Conservation (phyloP, 1,140 invertebrate genomes). For the Heliconius eleuchia region DNA sequence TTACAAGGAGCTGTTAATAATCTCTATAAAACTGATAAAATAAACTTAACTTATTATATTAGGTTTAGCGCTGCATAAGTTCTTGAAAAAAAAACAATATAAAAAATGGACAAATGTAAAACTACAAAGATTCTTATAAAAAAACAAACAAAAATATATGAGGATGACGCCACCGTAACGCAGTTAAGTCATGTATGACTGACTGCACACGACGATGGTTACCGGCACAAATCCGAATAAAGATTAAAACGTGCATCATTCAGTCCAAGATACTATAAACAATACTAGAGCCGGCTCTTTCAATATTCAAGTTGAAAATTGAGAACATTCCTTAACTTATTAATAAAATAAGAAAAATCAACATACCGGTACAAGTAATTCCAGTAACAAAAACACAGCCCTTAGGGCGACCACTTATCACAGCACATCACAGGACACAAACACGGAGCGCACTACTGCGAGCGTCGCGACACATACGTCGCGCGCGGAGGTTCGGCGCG, state of each 20-base stretch:
- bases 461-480: slow-evolving; percentile 68
- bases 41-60: background rate
- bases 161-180: background rate
- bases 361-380: slow-evolving; percentile 53
- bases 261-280: background rate
- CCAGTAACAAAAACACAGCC: slow-evolving; percentile 56
- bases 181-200: slow-evolving; percentile 1
- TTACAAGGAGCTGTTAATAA: too few relatives aligned
- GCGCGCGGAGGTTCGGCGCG: slow-evolving; percentile 71
- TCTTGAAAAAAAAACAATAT: background rate
- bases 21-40: background rate
- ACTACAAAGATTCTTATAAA: background rate
- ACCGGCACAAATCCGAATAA: background rate
- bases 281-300: background rate
- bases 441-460: slow-evolving; percentile 59
- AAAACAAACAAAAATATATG: background rate
- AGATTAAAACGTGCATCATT: background rate
- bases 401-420: slow-evolving; percentile 66
- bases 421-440: slow-evolving; percentile 68
- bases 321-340: background rate
- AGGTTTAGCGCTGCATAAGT: background rate
- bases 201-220: background rate
- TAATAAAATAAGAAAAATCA: background rate
- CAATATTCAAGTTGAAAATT: background rate
- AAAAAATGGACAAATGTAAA: background rate